phyloP scores from a whole-genome alignment of 2,797 vertebrate species.

The Champsocephalus gunnari region DNA sequence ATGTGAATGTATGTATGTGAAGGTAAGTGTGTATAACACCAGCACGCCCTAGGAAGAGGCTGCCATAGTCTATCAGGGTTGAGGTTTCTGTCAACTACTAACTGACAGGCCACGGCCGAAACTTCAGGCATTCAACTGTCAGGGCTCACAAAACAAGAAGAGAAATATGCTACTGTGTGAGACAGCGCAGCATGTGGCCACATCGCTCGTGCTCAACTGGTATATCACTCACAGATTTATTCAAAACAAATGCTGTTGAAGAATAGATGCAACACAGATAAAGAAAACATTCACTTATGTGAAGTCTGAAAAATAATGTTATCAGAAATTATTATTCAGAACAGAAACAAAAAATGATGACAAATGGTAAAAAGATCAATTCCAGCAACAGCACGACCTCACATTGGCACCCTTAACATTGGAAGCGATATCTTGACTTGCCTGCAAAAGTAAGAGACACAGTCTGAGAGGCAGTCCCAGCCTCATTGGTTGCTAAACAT shows the following conservation, averaged over 20 bases:
- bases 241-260: constrained; percentile 26
- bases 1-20: constrained; percentile 37
- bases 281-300: not conserved
- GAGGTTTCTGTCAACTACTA: constrained; percentile 50
- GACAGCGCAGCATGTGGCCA: constrained; percentile 29
- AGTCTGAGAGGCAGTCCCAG: constrained; percentile 85
- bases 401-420: not conserved
- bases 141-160: constrained; percentile 43
- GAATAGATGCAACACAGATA: not conserved
- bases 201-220: not conserved
- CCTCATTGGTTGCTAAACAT: constrained; percentile 86
- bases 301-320: not conserved
- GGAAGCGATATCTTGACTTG: constrained; percentile 54
- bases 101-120: constrained; percentile 62
- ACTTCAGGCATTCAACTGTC: constrained; percentile 53
- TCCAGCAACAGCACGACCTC: constrained; percentile 1
- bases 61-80: constrained; percentile 59
- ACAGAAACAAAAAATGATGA: not conserved
- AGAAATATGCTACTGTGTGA: constrained; percentile 33
- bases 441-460: constrained; percentile 87
- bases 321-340: not conserved
- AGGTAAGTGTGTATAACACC: constrained; percentile 42
- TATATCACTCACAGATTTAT: constrained; percentile 18
- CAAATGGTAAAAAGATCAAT: not conserved
- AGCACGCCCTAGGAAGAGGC: constrained; percentile 48